These are phyloP conservation scores for Ramphastos sulfuratus DNA, from an alignment of 2,113 vertebrate species.

Conservation along the genomic window DNA sequence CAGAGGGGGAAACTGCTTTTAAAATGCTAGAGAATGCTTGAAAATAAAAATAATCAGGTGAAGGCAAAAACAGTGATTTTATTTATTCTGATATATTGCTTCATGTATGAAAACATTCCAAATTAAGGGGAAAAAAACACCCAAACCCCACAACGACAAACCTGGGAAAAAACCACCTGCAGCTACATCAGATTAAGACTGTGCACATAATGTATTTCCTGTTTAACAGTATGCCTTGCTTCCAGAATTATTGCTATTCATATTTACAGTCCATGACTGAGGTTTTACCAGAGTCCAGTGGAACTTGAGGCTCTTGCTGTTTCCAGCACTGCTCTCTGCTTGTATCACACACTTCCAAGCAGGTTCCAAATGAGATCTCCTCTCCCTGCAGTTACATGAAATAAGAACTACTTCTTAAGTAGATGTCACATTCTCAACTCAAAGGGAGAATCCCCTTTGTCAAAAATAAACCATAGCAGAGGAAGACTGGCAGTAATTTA, in stretches of 20 bases:
- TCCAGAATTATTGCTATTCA: background rate
- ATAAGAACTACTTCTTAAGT: background rate
- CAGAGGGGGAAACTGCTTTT: background rate
- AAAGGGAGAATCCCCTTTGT: background rate
- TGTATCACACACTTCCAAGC: accelerated
- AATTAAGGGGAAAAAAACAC: background rate
- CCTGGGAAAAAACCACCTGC: background rate
- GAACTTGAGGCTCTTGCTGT: background rate
- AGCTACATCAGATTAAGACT: background rate
- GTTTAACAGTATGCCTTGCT: background rate
- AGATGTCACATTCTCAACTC: background rate
- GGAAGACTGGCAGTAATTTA: background rate
- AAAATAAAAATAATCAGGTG: background rate
- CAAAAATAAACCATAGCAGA: background rate
- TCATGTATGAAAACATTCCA: background rate
- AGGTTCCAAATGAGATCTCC: background rate
- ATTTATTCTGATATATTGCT: background rate
- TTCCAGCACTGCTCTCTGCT: background rate
- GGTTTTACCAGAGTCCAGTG: background rate
- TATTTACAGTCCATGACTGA: background rate
- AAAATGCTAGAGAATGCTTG: background rate
- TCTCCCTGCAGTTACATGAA: background rate
- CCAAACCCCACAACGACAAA: too few relatives aligned
- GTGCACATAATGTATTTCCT: background rate
- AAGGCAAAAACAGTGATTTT: background rate